Evolutionary conservation across 2,113 vertebrate genomes (phyloP).

Genomic region (Corythornis cristatus): DNA sequence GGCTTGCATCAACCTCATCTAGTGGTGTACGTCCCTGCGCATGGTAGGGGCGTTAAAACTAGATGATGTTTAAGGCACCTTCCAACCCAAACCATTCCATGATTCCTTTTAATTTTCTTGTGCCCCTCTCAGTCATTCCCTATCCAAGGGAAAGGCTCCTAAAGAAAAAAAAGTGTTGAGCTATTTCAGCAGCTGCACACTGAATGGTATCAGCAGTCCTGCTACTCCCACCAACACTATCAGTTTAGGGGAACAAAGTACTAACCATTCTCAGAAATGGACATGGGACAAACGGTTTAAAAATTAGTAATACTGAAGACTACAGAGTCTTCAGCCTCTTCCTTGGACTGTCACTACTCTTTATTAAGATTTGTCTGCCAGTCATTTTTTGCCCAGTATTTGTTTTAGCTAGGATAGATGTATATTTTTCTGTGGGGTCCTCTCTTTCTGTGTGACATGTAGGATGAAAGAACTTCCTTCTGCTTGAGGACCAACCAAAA

Average conservation of each 20-base stretch:
- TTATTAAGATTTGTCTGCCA: background rate
- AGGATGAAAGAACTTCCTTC: background rate
- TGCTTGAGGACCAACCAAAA: background rate
- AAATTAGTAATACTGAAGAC: rapidly evolving
- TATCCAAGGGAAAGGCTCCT: background rate
- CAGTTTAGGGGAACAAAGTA: background rate
- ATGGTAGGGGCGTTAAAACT: rapidly evolving
- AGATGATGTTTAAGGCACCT: background rate
- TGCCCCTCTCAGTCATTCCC: background rate
- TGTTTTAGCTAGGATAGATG: background rate
- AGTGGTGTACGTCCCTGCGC: background rate
- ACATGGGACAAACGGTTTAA: background rate
- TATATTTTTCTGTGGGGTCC: background rate
- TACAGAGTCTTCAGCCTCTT: background rate
- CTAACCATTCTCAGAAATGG: rapidly evolving
- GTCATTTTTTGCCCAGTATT: background rate
- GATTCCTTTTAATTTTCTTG: background rate
- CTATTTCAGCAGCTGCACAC: background rate
- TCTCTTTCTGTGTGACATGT: rapidly evolving
- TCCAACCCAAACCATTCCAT: background rate
- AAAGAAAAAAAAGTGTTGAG: background rate
- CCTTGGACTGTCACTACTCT: background rate
- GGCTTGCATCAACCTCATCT: background rate
- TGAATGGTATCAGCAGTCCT: background rate
- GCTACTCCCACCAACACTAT: background rate